Evolutionary conservation across 2,797 vertebrate species (phyloP), one percentile per base, ranked within the genome.

Genomic region (Tolypeutes matacus): DNA sequence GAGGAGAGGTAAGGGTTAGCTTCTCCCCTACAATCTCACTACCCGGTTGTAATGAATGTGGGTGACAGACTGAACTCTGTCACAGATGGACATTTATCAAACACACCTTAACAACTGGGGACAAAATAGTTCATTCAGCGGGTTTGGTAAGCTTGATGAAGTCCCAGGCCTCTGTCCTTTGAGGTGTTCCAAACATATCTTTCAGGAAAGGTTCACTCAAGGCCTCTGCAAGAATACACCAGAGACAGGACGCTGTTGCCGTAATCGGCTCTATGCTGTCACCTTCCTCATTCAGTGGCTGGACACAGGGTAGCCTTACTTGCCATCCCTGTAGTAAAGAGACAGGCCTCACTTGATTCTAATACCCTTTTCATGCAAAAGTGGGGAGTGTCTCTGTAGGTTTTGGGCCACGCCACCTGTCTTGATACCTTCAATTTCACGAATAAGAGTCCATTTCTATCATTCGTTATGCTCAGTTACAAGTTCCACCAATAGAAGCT

Each of bases 401-500:
- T 51, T 91, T 89, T 49, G 31, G 65, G 27, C 62, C 65, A 73
- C 23, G 53, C 25, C 53, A 3, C 5, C 0, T 70, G 31, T 64
- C 69, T 46, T 11, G 9, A 46, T 46, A 46, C 46, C 46, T 46
- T 46, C 46, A 46, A 11, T 46, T 46, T 46, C 46, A 46, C 46
- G 5, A 46, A 46, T 46, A 46, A 46, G 46, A 46, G 46, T 46
- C 11, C 46, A 46, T 46, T 46, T 46, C 46, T 46, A 46, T 5
- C 46, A 46, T 46, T 9, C 46, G 9, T 46, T 46, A 46, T 21
- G 65, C 56, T 23, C 21, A 58, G 7, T 51, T 31, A 51, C 64
- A 90, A 23, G 60, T 77, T 72, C 95, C 39, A 85, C 69, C 18
- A 42, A 49, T 73, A 56, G 88, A 91, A 80, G 31, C 15, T 58